Evolutionary conservation across 2,888 invertebrate genomes (phyloP).

Genomic region (Pteria penguin): DNA sequence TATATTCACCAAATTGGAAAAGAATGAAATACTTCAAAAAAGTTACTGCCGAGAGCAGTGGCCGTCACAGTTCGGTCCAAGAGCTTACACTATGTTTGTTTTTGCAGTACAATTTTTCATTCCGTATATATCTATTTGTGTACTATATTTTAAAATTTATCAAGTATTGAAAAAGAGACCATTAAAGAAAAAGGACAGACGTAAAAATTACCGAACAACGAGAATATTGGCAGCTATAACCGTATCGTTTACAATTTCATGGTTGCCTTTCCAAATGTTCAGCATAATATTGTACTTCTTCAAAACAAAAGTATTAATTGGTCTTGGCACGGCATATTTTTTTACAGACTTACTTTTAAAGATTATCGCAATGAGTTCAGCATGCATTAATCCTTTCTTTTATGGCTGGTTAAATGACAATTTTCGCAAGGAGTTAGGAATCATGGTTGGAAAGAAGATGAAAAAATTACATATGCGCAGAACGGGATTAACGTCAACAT

Average conservation of each 20-base stretch:
- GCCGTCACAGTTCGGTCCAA: conserved; percentile 60
- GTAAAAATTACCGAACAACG: conserved; percentile 71
- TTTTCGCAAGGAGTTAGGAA: conserved; percentile 75
- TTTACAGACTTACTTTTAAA: conserved; percentile 75
- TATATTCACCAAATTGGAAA: conserved; percentile 65
- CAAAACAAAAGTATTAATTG: neutral
- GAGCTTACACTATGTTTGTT: conserved; percentile 69
- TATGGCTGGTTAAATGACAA: conserved; percentile 80
- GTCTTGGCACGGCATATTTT: conserved; percentile 40
- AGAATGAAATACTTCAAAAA: conserved; percentile 55
- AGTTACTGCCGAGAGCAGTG: conserved; percentile 75
- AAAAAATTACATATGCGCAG: conserved; percentile 42
- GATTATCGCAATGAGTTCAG: conserved; percentile 78
- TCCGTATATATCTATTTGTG: conserved; percentile 71
- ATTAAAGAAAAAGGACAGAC: conserved; percentile 65
- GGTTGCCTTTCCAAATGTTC: conserved; percentile 68
- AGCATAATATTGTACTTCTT: conserved; percentile 11
- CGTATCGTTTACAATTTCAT: conserved; percentile 75
- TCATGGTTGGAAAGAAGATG: conserved; percentile 56
- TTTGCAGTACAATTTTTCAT: conserved; percentile 74
- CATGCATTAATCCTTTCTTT: conserved; percentile 78
- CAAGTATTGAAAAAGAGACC: conserved; percentile 69
- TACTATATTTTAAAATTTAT: conserved; percentile 74
- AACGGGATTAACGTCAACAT: no score
- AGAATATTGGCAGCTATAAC: conserved; percentile 77